A percentile compares a stretch with the other conserved stretches of the same genome.
Conservation (phyloP, 2,113 vertebrate species). For the Cyphomyrus discorhynchus region DNA sequence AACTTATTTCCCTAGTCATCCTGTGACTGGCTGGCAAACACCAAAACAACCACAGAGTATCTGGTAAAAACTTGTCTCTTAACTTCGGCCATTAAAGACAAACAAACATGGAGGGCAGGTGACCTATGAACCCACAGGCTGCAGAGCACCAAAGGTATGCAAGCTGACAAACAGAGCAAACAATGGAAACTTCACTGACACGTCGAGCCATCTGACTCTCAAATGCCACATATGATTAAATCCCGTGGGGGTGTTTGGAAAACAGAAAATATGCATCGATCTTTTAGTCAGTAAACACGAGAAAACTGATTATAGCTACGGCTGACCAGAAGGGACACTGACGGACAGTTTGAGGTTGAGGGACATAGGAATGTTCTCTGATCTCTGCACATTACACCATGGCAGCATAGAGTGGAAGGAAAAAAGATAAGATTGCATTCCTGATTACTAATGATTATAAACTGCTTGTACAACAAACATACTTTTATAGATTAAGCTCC, state of each 20-base stretch:
- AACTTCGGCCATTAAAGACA: not conserved
- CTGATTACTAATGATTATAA: not conserved
- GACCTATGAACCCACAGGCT: not conserved
- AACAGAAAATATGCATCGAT: not conserved
- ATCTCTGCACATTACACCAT: not conserved
- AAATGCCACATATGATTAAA: not conserved
- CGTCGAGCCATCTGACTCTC: not conserved
- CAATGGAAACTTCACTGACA: not conserved
- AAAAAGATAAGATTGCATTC: not conserved
- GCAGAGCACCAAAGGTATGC: not conserved
- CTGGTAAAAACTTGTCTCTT: not conserved
- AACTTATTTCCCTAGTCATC: not conserved
- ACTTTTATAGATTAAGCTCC: not conserved
- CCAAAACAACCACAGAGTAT: not conserved
- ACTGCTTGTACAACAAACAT: not conserved
- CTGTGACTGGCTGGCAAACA: not conserved
- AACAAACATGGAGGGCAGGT: not conserved
- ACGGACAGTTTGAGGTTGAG: not conserved
- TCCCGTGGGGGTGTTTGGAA: not conserved
- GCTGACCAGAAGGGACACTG: not conserved
- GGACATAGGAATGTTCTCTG: not conserved
- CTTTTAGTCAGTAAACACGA: not conserved
- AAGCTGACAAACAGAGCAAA: not conserved
- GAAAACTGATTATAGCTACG: not conserved
- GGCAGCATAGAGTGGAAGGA: not conserved